These are phyloP conservation scores for Pantala flavescens DNA, from an alignment of 1,140 invertebrate genomes.

Conservation along the genomic window DNA sequence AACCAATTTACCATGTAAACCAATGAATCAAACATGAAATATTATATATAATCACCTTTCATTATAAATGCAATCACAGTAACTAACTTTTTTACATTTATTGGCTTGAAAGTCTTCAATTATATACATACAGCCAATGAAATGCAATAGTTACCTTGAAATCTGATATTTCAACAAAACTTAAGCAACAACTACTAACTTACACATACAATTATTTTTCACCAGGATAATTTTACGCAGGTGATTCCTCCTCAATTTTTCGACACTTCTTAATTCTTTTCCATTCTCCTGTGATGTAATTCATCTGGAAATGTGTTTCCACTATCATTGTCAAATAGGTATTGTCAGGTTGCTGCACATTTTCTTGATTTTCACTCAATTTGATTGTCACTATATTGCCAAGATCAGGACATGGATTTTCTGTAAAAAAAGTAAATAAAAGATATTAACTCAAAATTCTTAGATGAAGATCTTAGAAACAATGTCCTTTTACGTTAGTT, in stretches of 20 bases:
- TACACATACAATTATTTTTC: no score
- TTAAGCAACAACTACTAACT: no score
- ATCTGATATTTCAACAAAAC: no score
- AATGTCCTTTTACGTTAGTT: no score
- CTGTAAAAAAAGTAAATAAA: conserved; percentile 41
- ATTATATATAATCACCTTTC: neutral
- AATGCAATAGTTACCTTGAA: neutral
- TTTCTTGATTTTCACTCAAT: conserved; percentile 77
- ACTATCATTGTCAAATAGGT: conserved; percentile 64
- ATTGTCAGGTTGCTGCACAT: conserved; percentile 62
- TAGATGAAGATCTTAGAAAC: no score
- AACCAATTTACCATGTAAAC: no score
- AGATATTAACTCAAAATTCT: conserved; percentile 13
- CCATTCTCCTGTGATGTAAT: conserved; percentile 90
- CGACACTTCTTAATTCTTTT: conserved; percentile 78
- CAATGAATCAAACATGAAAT: no score
- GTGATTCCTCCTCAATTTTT: conserved; percentile 18
- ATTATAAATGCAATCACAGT: neutral
- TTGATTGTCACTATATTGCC: conserved; percentile 89
- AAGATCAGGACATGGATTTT: conserved; percentile 88
- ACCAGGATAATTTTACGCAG: neutral
- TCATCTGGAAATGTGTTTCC: conserved; percentile 94
- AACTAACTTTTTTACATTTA: neutral
- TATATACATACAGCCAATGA: neutral
- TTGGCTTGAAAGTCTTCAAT: neutral